Percentiles rank a stretch among this genome's conserved stretches.
phyloP scores from a whole-genome alignment of 1,140 invertebrate species.

The Anoplolepis gracilipes region DNA sequence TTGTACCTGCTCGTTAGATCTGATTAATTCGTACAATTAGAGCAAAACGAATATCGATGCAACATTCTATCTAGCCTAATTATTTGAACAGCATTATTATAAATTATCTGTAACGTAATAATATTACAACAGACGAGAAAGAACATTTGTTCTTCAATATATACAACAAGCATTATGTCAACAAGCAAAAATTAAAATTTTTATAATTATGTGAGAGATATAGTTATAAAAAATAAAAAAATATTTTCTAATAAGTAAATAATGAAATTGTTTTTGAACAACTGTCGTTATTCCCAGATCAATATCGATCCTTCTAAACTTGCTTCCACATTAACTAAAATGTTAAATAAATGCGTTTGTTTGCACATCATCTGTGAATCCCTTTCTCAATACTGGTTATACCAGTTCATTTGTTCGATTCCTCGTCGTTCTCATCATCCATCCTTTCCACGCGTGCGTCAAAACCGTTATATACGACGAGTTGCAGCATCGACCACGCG shows the following conservation, averaged over 20 bases:
- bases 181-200: conserved; percentile 12
- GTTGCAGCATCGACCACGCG: conserved; percentile 66
- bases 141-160: not conserved
- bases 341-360: conserved; percentile 28
- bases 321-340: not conserved
- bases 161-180: not conserved
- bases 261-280: not conserved
- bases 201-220: not conserved
- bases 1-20: not conserved
- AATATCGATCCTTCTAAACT: not conserved
- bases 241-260: not conserved
- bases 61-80: not conserved
- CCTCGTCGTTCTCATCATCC: conserved; percentile 16
- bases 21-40: not conserved
- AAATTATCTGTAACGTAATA: not conserved
- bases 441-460: conserved; percentile 31
- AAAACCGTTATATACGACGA: conserved; percentile 27
- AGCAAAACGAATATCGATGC: not conserved
- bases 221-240: not conserved
- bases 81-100: not conserved
- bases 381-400: conserved; percentile 31
- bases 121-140: not conserved
- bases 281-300: too few relatives aligned
- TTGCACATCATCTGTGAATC: not conserved
- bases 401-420: conserved; percentile 41